Evolutionary conservation across 2,888 invertebrate genomes (phyloP), one percentile per base, ranked within the genome.

Genomic region (Celastrina argiolus): DNA sequence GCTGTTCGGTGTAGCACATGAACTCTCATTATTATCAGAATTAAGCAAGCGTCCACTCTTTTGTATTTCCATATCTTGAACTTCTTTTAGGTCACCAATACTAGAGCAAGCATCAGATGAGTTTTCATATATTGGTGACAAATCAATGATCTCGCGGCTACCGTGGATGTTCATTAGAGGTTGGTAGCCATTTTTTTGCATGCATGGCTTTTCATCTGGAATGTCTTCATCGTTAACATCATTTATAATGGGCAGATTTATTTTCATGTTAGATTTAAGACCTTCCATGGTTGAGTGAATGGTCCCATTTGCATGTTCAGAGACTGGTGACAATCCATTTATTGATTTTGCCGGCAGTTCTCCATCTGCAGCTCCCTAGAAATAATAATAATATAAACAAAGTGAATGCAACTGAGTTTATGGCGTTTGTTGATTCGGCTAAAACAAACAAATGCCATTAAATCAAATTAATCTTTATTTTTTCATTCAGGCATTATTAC

Each of bases 21-120:
- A 82, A 67, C 87, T 88, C 70, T 88, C 89, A 72, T 84, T 83
- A 41, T 80, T 78, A 67, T 89, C 88, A 4, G 78, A 78, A 68
- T 88, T 89, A 0, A 89, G 73, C 4, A 84, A 72, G 70, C 78
- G 84, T 74, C 81, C 84, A 69, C 85, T 85, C 67, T 81, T 85
- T 51, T 83, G 85, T 10, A 86, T 70, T 14, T 90, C 89, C 74
- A 74, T 83, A 31, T 89, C 90, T 71, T 77, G 81, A 0, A 71
- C 72, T 42, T 90, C 89, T 67, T 81, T 76, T 18, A 91, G 73
- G 70, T 92, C 91, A 65, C 90, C 91, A 70, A 87, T 88, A 71
- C 91, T 92, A 0, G 91, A 91, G 71, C 88, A 91, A 28, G 91
- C 91, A 77, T 92, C 92, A 1, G 91, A 91, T 12, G 91, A 91